Evolutionary conservation across 1,140 invertebrate species (phyloP).

Genomic region (Sipha flava): DNA sequence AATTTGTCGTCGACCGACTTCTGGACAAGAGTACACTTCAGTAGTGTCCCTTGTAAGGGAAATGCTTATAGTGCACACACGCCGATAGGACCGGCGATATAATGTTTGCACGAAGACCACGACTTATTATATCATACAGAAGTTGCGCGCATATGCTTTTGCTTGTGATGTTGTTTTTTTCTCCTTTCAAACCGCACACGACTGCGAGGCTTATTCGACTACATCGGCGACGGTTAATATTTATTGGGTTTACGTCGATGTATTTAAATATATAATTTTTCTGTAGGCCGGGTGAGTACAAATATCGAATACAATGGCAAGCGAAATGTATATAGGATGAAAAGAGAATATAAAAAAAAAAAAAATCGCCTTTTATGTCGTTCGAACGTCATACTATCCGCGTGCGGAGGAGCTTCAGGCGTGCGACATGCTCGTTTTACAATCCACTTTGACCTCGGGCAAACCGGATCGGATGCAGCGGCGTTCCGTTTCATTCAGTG

Average conservation of each 20-base stretch:
- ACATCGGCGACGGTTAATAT: not conserved
- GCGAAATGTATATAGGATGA: too few species aligned
- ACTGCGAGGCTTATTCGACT: not conserved
- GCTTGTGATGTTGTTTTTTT: not conserved
- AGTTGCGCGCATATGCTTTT: not conserved
- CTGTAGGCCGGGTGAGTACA: not conserved
- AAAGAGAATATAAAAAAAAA: constrained; percentile 25
- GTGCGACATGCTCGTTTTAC: constrained; percentile 29
- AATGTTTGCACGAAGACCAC: constrained; percentile 22
- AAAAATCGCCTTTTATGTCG: constrained; percentile 12
- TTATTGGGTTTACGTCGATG: constrained; percentile 5
- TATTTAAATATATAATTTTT: not conserved
- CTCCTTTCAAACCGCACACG: not conserved
- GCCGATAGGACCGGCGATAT: not conserved
- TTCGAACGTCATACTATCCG: not conserved
- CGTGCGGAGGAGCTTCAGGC: constrained; percentile 1
- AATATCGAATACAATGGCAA: not conserved
- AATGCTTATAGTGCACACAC: not conserved
- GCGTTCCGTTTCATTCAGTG: not conserved
- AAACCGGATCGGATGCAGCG: not conserved
- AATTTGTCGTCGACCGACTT: not conserved
- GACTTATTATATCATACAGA: not conserved
- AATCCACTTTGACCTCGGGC: constrained; percentile 25
- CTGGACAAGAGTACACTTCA: not conserved
- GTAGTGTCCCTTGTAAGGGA: not conserved